phyloP scores from a whole-genome alignment of 2,888 invertebrate species.

The Zaprionus bogoriensis region DNA sequence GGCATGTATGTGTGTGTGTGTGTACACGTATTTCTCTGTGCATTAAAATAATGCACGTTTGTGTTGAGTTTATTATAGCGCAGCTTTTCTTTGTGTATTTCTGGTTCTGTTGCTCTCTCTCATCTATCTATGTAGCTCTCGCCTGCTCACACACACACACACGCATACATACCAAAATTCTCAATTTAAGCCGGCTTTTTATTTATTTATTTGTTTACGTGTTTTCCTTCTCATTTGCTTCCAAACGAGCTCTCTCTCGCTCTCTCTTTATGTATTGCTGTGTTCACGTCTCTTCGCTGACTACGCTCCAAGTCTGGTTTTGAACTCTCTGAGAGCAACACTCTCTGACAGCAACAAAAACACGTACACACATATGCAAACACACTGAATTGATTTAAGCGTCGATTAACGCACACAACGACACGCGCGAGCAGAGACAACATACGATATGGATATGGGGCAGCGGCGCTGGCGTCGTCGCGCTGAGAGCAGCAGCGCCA shows the following conservation, averaged over 20 bases:
- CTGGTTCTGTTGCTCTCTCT: constrained; percentile 46
- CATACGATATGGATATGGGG: constrained; percentile 59
- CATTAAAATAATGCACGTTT: constrained; percentile 24
- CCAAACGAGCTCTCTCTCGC: constrained; percentile 22
- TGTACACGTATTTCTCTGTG: too few relatives aligned
- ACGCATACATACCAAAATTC: constrained; percentile 12
- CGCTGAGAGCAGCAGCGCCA: background rate
- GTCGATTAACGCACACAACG: constrained; percentile 69
- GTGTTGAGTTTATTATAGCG: constrained; percentile 28
- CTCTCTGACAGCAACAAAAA: constrained; percentile 17
- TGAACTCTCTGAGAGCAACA: constrained; percentile 25
- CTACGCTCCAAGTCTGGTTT: constrained; percentile 61
- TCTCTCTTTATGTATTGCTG: background rate
- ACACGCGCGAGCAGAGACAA: constrained; percentile 37
- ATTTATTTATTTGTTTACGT: constrained; percentile 70
- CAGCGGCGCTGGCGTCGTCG: constrained; percentile 24
- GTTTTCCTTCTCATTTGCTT: constrained; percentile 31
- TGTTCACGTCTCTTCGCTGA: too few relatives aligned
- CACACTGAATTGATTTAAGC: constrained; percentile 71
- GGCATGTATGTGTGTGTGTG: background rate
- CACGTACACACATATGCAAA: constrained; percentile 44
- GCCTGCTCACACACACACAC: constrained; percentile 10
- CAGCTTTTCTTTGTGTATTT: constrained; percentile 40
- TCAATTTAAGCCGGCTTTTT: constrained; percentile 73
- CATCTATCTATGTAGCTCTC: constrained; percentile 39